Base-by-base conservation (phyloP, 2,888 invertebrate genomes). In the Xestia ashworthii region DNA sequence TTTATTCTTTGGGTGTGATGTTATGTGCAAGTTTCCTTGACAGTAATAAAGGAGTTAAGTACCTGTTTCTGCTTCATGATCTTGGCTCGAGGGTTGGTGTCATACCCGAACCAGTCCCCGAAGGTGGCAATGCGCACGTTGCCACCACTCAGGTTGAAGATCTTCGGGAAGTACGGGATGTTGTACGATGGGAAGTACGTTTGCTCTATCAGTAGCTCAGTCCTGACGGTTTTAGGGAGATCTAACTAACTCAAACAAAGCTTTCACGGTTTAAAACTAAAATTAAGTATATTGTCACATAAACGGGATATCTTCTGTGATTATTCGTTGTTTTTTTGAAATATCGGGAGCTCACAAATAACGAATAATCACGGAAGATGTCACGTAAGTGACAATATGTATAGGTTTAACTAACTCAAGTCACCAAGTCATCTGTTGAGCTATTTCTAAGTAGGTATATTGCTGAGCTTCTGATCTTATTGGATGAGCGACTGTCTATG, bases 101-200 rank as follows among this genome's bases (percentile, higher is more conserved):
- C 93, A 94, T 98, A 98, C 0, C 97, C 97, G 94, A 98, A 98
- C 97, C 97, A 97, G 89, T 96, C 95, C 0, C 97, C 97, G 90
- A 86, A 96, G 22, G 90, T 90, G 11, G 93, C 91, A 0, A 97
- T 96, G 89, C 97, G 96, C 80, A 94, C 97, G 83, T 95, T 95
- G 22, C 97, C 96, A 48, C 98, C 98, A 93, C 97, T 97, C 82
- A 97, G 83, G 88, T 97, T 97, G 93, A 97, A 98, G 55, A 98
- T 97, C 32, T 96, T 93, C 76, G 97, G 96, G 95, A 97, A 98
- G 92, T 96, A 97, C 87, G 98, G 97, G 83, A 97, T 96, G 93
- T 98, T 98, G 96, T 98, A 98, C 84, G 98, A 98, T 25, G 98
- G 97, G 97, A 97, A 98, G 93, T 98, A 98, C 0, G 91, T 81